phyloP scores from a whole-genome alignment of 2,113 vertebrate genomes.

The Coptodon bakossiorum region DNA sequence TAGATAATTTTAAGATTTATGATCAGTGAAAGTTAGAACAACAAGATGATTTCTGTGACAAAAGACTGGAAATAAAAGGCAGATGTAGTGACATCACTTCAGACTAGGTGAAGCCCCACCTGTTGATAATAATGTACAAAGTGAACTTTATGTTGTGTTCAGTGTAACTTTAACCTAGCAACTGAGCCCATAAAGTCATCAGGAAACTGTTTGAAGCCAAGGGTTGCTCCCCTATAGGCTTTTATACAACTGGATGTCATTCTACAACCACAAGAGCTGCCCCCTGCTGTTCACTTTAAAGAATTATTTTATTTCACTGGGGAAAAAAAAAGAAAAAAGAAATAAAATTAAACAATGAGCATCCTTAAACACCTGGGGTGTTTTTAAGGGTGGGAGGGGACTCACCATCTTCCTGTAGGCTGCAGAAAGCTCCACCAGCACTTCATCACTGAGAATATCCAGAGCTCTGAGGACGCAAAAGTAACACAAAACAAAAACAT shows the following conservation, averaged over 20 bases:
- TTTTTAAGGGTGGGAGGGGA: neutral
- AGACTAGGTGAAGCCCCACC: neutral
- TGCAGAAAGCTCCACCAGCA: slow-evolving; percentile 84
- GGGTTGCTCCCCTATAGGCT: neutral
- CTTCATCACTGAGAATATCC: slow-evolving; percentile 89
- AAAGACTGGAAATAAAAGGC: neutral
- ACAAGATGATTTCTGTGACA: neutral
- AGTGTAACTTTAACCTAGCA: neutral
- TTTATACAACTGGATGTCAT: neutral
- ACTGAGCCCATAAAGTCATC: neutral
- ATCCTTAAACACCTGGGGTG: neutral
- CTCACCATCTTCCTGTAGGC: slow-evolving; percentile 90
- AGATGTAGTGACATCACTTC: neutral
- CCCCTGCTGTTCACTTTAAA: neutral
- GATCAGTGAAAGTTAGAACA: neutral
- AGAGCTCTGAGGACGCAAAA: slow-evolving; percentile 75
- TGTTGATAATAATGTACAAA: neutral
- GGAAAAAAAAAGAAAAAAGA: rapidly evolving
- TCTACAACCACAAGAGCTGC: neutral
- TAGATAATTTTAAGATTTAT: neutral
- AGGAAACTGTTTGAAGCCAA: neutral
- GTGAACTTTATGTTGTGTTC: neutral
- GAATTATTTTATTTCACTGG: neutral
- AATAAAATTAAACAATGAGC: neutral
- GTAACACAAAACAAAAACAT: neutral